Evolutionary conservation across 2,113 vertebrate species (phyloP).

Genomic region (Eulemur macaco): DNA sequence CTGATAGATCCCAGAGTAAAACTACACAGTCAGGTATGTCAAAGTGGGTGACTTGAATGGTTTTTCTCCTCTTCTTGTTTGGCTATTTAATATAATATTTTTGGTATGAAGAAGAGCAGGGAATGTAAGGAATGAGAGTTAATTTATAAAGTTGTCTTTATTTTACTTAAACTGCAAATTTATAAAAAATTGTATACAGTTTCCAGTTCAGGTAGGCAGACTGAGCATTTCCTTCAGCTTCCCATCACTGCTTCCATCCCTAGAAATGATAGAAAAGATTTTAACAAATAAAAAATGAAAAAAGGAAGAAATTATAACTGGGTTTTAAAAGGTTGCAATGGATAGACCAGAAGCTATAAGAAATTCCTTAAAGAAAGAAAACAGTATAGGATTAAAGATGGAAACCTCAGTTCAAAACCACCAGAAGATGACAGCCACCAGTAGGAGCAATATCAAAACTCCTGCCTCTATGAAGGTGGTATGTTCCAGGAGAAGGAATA

Average conservation of each 20-base stretch:
- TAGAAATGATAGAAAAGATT: background rate
- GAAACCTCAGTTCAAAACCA: background rate
- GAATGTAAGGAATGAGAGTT: background rate
- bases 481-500: background rate
- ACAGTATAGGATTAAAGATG: background rate
- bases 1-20: constrained; percentile 81
- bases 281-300: background rate
- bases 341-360: background rate
- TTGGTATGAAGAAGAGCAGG: background rate
- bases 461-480: rapidly evolving
- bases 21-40: constrained; percentile 73
- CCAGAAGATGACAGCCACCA: background rate
- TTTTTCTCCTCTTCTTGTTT: background rate
- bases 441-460: background rate
- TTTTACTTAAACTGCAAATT: background rate
- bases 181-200: background rate
- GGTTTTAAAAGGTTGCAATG: background rate
- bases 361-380: background rate
- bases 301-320: background rate
- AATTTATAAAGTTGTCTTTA: background rate
- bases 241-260: background rate
- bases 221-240: background rate
- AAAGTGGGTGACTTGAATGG: background rate
- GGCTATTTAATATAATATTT: background rate
- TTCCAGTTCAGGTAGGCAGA: background rate